Evolutionary conservation across 2,888 invertebrate species (phyloP), one percentile per base, ranked within the genome.

Genomic region (Tubulanus polymorphus): DNA sequence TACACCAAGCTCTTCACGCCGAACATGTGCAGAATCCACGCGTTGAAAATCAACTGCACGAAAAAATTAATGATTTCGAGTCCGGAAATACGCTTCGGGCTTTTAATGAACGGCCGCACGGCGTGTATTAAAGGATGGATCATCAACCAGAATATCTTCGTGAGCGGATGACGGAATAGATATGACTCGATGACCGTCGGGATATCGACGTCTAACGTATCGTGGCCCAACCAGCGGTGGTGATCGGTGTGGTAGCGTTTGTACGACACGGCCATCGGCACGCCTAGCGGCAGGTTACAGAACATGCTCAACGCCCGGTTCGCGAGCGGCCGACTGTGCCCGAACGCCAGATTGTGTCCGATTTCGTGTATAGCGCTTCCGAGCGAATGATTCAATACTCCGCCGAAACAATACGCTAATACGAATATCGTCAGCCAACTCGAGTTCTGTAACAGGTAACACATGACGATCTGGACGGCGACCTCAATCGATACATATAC

Each of bases 241-340:
- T 79, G 79, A 54, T 78, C 77, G 2, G 71, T 57, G 57, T 79
- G 79, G 60, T 79, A 79, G 55, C 75, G 76, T 61, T 74, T 75
- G 65, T 79, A 79, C 27, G 76, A 73, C 3, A 78, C 72, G 2
- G 77, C 75, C 68, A 78, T 71, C 0, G 79, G 79, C 8, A 74
- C 66, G 8, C 66, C 72, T 26, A 76, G 64, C 1, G 78, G 76
- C 27, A 79, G 66, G 57, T 79, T 79, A 46, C 73, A 72, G 51
- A 73, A 62, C 37, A 76, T 66, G 45, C 78, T 76, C 23, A 79
- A 63, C 1, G 70, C 47, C 28, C 77, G 59, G 57, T 78, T 78
- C 53, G 66, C 64, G 32, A 65, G 60, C 2, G 73, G 73, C 35
- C 66, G 64, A 12, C 66, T 62, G 53, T 78, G 76, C 1, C 79